Base-by-base conservation (phyloP, 2,888 invertebrate genomes). In the Diaperis boleti region DNA sequence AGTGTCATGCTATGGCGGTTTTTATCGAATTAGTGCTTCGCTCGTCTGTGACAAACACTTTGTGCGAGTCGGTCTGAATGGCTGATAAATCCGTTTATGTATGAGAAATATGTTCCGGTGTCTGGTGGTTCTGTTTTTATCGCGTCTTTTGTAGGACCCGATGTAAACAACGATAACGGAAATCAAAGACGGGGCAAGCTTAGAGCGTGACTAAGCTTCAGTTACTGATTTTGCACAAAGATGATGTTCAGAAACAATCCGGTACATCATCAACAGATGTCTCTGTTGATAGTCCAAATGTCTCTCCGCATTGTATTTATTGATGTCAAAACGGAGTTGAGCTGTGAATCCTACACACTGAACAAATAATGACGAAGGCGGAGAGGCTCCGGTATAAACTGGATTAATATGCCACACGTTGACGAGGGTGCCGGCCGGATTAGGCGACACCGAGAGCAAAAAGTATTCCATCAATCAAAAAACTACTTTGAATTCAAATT, bases 201-300 rank as follows among this genome's bases (percentile, higher is more conserved):
- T 18, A 42, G 14, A 14, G 50, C 31, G 41, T 29, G 50, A 44
- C 18, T 8, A 18, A 39, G 57, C 41, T 50, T 62, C 57, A 20
- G 50, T 57, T 29, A 54, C 59, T 52, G 45, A 39, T 59, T 52
- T 45, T 5, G 20, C 31, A 50, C 57, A 57, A 56, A 62, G 57
- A 62, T 33, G 26, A 37, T 49, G 13, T 44, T 59, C 61, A 64
- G 67, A 67, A 64, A 65, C 66, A 59, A 65, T 64, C 52, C 56
- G 11, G 50, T 59, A 65, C 64, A 67, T 50, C 68, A 64, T 62
- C 57, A 61, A 26, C 65, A 65, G 67, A 62, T 67, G 62, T 59
- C 60, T 44, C 41, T 44, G 10, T 42, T 49, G 59, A 59, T 35
- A 44, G 57, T 50, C 45, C 63, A 50, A 61, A 52, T 59, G 54